These are phyloP conservation scores for Rhagoletis zephyria DNA, from an alignment of 1,140 invertebrate genomes.

Conservation along the genomic window DNA sequence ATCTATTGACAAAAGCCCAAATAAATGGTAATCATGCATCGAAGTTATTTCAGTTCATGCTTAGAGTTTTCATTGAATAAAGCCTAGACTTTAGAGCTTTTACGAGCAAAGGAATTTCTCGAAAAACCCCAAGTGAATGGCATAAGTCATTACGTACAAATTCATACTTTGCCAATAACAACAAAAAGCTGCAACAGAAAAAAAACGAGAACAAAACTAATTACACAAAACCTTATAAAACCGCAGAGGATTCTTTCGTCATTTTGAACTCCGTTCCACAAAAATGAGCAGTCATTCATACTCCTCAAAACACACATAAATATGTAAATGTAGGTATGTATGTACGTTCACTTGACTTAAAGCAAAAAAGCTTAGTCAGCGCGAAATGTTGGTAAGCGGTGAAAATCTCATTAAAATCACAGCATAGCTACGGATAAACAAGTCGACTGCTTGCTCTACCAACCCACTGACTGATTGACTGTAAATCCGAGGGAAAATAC, in stretches of 20 bases:
- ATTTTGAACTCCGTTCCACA: not conserved
- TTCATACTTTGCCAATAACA: not conserved
- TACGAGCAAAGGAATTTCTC: too few relatives aligned
- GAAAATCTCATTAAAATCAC: slow-evolving; percentile 36
- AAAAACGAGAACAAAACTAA: not conserved
- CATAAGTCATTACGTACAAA: too few relatives aligned
- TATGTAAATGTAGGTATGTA: not conserved
- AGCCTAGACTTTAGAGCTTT: too few relatives aligned
- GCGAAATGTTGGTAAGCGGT: not conserved
- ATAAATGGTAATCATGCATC: too few relatives aligned
- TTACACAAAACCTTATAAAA: too few relatives aligned
- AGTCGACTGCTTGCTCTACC: not conserved
- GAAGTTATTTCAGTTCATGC: too few relatives aligned
- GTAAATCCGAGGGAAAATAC: not conserved
- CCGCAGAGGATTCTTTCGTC: not conserved
- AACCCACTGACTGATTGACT: not conserved
- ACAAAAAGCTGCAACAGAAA: not conserved
- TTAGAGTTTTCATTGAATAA: too few relatives aligned
- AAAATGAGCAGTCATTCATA: not conserved
- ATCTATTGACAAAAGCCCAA: too few relatives aligned
- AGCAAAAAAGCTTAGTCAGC: not conserved
- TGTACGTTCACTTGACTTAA: not conserved
- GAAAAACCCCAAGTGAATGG: too few relatives aligned
- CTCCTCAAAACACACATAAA: not conserved
- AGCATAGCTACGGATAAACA: not conserved